phyloP scores from a whole-genome alignment of 2,113 vertebrate genomes.

The Hippocampus comes region DNA sequence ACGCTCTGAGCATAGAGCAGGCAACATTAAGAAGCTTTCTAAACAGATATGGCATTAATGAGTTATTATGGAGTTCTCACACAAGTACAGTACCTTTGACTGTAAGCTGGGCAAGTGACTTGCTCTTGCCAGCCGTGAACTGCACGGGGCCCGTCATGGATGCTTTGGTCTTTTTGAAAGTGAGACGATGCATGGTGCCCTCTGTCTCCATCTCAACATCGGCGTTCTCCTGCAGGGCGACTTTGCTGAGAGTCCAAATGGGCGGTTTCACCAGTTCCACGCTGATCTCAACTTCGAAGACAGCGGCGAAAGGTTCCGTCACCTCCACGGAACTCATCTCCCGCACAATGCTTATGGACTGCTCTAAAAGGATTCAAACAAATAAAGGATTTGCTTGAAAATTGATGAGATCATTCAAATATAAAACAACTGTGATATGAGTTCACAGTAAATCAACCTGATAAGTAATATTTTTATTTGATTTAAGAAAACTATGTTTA shows the following conservation, averaged over 20 bases:
- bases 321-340: constrained; percentile 85
- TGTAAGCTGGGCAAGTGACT: constrained; percentile 82
- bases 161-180: constrained; percentile 81
- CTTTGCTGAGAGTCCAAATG: constrained; percentile 83
- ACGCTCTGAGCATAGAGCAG: constrained; percentile 73
- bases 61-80: neutral
- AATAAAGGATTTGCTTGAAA: constrained; percentile 7
- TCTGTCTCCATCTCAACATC: constrained; percentile 84
- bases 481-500: too few relatives aligned
- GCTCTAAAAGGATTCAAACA: constrained; percentile 73
- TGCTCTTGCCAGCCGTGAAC: constrained; percentile 93
- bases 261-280: constrained; percentile 86
- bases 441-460: neutral
- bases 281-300: constrained; percentile 89
- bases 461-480: neutral
- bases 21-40: neutral
- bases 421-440: neutral
- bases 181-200: constrained; percentile 84
- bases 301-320: constrained; percentile 84
- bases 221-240: constrained; percentile 72
- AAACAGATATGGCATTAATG: neutral
- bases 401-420: neutral
- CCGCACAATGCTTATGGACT: constrained; percentile 87
- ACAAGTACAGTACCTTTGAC: constrained; percentile 80
- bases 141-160: constrained; percentile 87